A percentile compares a stretch with the other conserved stretches of the same genome.
These are phyloP conservation scores for Onychomys torridus DNA, from an alignment of 2,797 vertebrate species.

Conservation along the genomic window DNA sequence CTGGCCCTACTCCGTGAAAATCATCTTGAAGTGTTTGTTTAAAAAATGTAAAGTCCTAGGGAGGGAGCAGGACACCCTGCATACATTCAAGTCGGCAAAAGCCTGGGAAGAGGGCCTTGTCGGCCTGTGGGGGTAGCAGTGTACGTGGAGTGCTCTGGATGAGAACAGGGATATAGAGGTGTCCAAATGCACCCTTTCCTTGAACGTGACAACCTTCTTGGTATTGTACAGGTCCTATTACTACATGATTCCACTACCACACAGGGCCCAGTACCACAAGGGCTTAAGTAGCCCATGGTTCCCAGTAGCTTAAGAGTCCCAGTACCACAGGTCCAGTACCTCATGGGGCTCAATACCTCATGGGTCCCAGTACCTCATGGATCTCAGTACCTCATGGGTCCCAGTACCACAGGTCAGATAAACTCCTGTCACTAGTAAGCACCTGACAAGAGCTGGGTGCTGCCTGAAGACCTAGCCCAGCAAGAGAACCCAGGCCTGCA, in stretches of 20 bases:
- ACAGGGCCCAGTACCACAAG: not conserved
- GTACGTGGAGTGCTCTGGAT: not conserved
- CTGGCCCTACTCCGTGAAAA: not conserved
- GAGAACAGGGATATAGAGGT: not conserved
- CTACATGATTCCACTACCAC: not conserved
- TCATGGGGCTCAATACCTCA: no score
- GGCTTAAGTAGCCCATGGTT: not conserved
- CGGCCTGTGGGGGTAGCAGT: not conserved
- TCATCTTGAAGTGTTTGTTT: not conserved
- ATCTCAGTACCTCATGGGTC: not conserved
- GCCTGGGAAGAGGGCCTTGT: not conserved
- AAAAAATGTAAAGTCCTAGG: not conserved
- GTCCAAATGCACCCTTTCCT: not conserved
- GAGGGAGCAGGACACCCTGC: rapidly evolving
- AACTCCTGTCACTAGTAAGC: not conserved
- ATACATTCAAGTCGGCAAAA: rapidly evolving
- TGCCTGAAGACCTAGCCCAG: not conserved
- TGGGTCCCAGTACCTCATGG: not conserved
- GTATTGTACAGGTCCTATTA: not conserved
- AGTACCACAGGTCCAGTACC: not conserved
- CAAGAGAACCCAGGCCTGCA: not conserved
- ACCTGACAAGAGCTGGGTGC: not conserved
- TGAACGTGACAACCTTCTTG: not conserved
- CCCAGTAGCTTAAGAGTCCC: not conserved
- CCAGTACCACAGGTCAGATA: not conserved